These are phyloP conservation scores for Clitarchus hookeri DNA, from an alignment of 2,888 invertebrate genomes.

Conservation along the genomic window DNA sequence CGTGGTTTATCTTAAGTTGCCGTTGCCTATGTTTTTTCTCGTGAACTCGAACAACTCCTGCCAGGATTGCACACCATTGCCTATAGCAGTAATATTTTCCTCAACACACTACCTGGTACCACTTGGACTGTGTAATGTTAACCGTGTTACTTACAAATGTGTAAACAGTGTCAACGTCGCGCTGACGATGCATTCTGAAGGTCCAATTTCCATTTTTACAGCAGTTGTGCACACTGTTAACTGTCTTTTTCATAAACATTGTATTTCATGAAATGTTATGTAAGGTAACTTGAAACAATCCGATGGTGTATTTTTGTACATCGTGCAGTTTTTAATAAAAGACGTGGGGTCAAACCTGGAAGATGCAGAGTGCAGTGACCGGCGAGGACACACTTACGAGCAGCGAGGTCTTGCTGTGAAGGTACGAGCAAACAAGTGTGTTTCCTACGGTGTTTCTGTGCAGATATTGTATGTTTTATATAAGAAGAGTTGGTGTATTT, in stretches of 20 bases:
- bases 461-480: neutral
- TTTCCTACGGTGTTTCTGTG: slow-evolving; percentile 21
- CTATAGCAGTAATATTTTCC: no score
- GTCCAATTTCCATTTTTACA: neutral
- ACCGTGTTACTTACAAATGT: neutral
- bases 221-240: neutral
- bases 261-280: neutral
- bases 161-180: neutral
- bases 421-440: neutral
- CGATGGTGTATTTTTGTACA: slow-evolving; percentile 14
- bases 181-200: neutral
- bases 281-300: neutral
- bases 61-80: neutral
- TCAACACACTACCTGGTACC: neutral
- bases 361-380: neutral
- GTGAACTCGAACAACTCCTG: neutral
- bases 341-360: neutral
- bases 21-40: no score
- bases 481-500: slow-evolving; percentile 22
- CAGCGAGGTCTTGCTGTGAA: neutral
- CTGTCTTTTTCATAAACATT: slow-evolving; percentile 15
- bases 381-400: neutral
- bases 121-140: neutral
- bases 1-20: no score
- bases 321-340: neutral